These are phyloP conservation scores for Penaeus chinensis DNA, from an alignment of 1,140 invertebrate genomes.

Conservation along the genomic window DNA sequence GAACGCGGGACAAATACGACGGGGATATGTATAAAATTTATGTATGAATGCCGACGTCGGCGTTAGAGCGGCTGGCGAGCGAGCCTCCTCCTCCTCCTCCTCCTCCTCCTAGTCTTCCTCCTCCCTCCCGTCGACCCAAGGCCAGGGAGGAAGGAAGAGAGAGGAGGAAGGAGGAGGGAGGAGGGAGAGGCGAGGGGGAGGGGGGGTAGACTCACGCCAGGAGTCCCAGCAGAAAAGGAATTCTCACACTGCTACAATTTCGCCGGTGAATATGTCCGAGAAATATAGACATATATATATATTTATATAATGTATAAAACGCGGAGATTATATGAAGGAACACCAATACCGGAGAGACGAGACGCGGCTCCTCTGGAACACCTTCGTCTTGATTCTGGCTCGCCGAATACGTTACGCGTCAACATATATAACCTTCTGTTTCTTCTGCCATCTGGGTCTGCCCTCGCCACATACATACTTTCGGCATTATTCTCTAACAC, in stretches of 20 bases:
- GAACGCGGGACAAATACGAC: constrained; percentile 54
- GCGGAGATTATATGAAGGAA: constrained; percentile 13
- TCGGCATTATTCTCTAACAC: no score
- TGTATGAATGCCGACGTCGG: constrained; percentile 54
- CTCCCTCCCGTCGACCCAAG: no score
- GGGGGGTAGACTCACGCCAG: background rate
- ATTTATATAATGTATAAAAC: constrained; percentile 15
- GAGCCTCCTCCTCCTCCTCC: no score
- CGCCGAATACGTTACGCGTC: no score
- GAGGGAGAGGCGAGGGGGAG: background rate
- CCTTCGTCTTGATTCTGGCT: background rate
- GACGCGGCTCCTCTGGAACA: background rate
- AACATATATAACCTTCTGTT: no score
- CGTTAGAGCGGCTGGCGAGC: background rate
- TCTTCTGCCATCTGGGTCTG: no score
- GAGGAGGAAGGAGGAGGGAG: background rate
- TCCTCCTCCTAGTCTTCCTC: no score
- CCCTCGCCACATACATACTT: no score
- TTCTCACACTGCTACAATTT: constrained; percentile 51
- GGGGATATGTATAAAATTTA: constrained; percentile 57
- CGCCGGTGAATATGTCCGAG: constrained; percentile 53
- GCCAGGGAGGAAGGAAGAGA: background rate
- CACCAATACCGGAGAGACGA: no score
- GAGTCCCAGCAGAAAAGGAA: constrained; percentile 37
- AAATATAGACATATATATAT: constrained; percentile 54